Percentiles rank a stretch among this genome's conserved stretches.
phyloP scores from a whole-genome alignment of 2,888 invertebrate species.

The Eristalinus aeneus region DNA sequence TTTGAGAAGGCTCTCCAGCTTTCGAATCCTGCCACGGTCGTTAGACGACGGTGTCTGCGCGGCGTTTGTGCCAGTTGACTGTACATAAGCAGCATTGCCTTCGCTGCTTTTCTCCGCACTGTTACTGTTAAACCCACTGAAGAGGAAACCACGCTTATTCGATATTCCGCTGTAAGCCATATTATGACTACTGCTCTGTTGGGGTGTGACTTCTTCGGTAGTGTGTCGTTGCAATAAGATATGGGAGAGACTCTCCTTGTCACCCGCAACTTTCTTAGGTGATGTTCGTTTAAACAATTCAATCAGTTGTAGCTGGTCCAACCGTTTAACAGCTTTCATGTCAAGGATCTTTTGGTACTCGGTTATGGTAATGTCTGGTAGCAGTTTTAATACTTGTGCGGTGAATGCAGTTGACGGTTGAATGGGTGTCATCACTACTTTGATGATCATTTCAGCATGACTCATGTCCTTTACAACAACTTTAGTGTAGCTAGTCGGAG shows the following conservation, averaged over 20 bases:
- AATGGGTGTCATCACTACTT: slow-evolving; percentile 96
- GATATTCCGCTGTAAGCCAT: slow-evolving; percentile 74
- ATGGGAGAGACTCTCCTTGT: slow-evolving; percentile 42
- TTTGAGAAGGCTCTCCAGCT: slow-evolving; percentile 83
- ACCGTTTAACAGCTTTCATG: slow-evolving; percentile 91
- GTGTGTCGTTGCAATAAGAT: background rate
- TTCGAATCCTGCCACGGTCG: slow-evolving; percentile 82
- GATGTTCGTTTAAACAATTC: slow-evolving; percentile 83
- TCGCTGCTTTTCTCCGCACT: slow-evolving; percentile 75
- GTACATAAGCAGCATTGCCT: slow-evolving; percentile 42
- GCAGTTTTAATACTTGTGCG: slow-evolving; percentile 92
- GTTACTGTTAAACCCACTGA: slow-evolving; percentile 73
- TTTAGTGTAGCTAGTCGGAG: slow-evolving; percentile 93
- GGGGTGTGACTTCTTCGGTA: slow-evolving; percentile 32
- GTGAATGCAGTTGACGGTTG: slow-evolving; percentile 91
- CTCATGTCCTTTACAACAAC: slow-evolving; percentile 92
- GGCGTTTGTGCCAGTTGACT: slow-evolving; percentile 1
- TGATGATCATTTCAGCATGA: slow-evolving; percentile 99
- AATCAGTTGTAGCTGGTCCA: slow-evolving; percentile 83
- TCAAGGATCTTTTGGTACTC: slow-evolving; percentile 98
- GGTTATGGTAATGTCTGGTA: slow-evolving; percentile 92
- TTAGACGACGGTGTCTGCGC: slow-evolving; percentile 72
- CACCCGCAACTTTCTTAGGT: slow-evolving; percentile 70
- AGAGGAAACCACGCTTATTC: slow-evolving; percentile 77
- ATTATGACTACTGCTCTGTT: slow-evolving; percentile 41